Percentiles rank a stretch among this genome's conserved stretches.
These are phyloP conservation scores for Micrastur ruficollis DNA, from an alignment of 2,797 vertebrate species.

Conservation along the genomic window DNA sequence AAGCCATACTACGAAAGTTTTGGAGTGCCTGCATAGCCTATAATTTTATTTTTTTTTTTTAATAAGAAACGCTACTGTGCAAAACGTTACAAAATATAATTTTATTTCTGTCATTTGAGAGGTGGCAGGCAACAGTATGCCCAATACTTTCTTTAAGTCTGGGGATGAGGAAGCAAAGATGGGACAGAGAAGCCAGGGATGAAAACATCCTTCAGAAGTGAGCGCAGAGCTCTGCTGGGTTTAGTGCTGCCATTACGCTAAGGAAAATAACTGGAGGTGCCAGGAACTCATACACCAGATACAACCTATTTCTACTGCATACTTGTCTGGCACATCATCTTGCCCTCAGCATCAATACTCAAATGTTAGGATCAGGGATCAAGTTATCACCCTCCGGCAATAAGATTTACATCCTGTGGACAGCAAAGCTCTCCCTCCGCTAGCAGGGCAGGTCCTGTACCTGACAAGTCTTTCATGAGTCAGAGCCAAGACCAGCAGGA, in stretches of 20 bases:
- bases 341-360: neutral
- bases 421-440: neutral
- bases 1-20: neutral
- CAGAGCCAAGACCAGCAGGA: neutral
- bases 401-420: accelerated
- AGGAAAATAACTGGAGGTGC: neutral
- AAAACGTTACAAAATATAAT: neutral
- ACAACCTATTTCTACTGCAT: neutral
- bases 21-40: neutral
- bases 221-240: neutral
- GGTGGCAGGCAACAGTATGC: neutral
- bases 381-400: neutral
- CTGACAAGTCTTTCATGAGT: neutral
- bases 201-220: neutral
- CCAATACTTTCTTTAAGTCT: neutral
- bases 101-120: neutral
- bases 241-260: neutral
- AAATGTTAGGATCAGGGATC: neutral
- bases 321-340: neutral
- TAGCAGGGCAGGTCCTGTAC: neutral
- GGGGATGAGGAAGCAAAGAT: neutral
- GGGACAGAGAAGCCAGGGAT: neutral
- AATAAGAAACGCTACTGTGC: neutral
- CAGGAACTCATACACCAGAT: neutral
- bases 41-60: neutral